These are phyloP conservation scores for Drosophila incognita DNA, from an alignment of 2,888 invertebrate species.

Conservation along the genomic window DNA sequence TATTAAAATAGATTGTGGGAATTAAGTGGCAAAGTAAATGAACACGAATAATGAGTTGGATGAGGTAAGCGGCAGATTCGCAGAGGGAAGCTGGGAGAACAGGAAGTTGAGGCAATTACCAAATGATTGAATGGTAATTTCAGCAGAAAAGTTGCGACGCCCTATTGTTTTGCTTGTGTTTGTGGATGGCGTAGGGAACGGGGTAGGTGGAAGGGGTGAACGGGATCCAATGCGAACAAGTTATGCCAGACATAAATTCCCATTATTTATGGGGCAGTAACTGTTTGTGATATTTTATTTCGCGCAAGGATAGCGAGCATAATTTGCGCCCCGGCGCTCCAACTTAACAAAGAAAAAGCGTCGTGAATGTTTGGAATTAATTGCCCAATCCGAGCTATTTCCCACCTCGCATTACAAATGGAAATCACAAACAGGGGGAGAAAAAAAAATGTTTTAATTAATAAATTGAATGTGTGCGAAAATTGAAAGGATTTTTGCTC, in stretches of 20 bases:
- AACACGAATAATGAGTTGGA: slow-evolving; percentile 35
- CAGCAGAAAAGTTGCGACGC: slow-evolving; percentile 58
- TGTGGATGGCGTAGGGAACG: neutral
- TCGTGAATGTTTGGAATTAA: slow-evolving; percentile 81
- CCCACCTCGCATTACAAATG: slow-evolving; percentile 43
- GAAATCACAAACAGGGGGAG: slow-evolving; percentile 60
- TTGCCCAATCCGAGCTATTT: slow-evolving; percentile 56
- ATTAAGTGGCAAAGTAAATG: slow-evolving; percentile 66
- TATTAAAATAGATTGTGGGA: slow-evolving; percentile 77
- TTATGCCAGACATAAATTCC: slow-evolving; percentile 81
- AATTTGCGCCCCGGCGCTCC: slow-evolving; percentile 70
- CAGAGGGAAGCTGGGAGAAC: neutral
- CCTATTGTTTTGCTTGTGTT: slow-evolving; percentile 48
- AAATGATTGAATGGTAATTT: slow-evolving; percentile 83
- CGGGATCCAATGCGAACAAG: slow-evolving; percentile 22
- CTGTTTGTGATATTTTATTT: slow-evolving; percentile 84
- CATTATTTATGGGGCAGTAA: slow-evolving; percentile 83
- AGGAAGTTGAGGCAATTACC: slow-evolving; percentile 67
- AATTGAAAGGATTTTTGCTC: slow-evolving; percentile 82
- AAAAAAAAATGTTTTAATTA: slow-evolving; percentile 81
- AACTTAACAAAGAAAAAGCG: slow-evolving; percentile 83
- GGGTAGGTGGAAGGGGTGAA: neutral
- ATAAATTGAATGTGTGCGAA: slow-evolving; percentile 84
- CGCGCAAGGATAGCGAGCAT: slow-evolving; percentile 77
- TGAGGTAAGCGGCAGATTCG: slow-evolving; percentile 26